These are phyloP conservation scores for Lordiphosa stackelbergi DNA, from an alignment of 1,140 invertebrate genomes.

Conservation along the genomic window DNA sequence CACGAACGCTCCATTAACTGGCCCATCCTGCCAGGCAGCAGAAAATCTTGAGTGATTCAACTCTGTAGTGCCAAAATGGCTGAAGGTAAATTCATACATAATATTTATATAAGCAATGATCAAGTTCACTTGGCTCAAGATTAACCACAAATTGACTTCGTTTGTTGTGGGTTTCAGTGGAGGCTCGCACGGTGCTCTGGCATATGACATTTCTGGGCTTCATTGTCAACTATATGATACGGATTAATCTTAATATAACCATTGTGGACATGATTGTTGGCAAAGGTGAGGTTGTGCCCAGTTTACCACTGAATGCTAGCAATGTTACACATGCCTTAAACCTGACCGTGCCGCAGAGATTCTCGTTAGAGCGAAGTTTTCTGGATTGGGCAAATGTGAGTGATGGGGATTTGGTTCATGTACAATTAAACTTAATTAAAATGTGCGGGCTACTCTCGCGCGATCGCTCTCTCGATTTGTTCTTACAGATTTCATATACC, in stretches of 20 bases:
- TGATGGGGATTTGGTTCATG: constrained; percentile 20
- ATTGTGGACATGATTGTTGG: constrained; percentile 88
- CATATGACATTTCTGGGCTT: constrained; percentile 85
- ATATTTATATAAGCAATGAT: neutral
- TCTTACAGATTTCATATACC: constrained; percentile 60
- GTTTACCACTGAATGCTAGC: neutral
- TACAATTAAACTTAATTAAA: constrained; percentile 27
- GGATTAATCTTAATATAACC: constrained; percentile 91
- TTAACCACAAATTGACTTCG: constrained; percentile 52
- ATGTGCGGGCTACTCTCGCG: constrained; percentile 17
- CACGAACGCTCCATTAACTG: neutral
- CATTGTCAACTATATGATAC: constrained; percentile 87
- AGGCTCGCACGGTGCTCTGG: constrained; percentile 80
- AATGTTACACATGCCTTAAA: constrained; percentile 40
- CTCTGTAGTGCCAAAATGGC: constrained; percentile 21
- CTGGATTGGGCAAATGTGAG: constrained; percentile 63
- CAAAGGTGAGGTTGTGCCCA: constrained; percentile 30
- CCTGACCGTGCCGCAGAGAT: constrained; percentile 31
- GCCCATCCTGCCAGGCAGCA: neutral
- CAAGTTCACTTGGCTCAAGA: constrained; percentile 57
- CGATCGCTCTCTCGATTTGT: no score
- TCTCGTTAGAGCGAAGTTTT: constrained; percentile 58
- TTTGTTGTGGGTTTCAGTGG: constrained; percentile 27
- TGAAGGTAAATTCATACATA: constrained; percentile 32
- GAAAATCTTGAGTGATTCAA: neutral